These are phyloP conservation scores for Dicrostonyx torquatus DNA, from an alignment of 2,797 vertebrate genomes.

Conservation along the genomic window DNA sequence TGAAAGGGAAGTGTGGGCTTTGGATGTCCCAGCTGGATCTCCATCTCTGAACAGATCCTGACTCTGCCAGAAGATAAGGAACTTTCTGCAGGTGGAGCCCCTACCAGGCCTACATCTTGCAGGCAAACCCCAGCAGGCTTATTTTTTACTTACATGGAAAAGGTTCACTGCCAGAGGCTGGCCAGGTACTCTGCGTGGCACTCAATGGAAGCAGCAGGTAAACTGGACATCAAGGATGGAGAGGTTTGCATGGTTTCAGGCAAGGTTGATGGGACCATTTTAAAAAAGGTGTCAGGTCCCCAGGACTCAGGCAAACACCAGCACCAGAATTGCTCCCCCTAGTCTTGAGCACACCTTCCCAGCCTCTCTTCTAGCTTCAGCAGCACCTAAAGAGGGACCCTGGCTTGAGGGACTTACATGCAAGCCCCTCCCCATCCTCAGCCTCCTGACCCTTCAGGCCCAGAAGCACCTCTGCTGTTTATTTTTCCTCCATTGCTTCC, in stretches of 20 bases:
- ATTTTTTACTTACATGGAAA: neutral
- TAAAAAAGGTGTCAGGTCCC: neutral
- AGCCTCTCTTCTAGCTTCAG: neutral
- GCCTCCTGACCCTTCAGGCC: neutral
- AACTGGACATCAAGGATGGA: neutral
- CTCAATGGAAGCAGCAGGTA: neutral
- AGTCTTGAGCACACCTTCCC: neutral
- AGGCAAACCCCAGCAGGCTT: constrained; percentile 5
- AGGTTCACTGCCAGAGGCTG: neutral
- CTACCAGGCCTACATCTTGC: neutral
- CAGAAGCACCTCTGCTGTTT: neutral
- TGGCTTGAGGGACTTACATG: too few species aligned
- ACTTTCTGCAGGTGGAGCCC: neutral
- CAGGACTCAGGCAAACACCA: neutral
- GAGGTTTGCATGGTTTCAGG: neutral
- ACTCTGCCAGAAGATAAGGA: neutral
- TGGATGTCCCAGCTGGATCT: neutral
- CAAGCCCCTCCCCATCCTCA: neutral
- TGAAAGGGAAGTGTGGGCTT: neutral
- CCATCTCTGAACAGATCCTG: neutral
- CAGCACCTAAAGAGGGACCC: neutral
- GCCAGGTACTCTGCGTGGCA: neutral
- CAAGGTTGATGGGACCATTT: neutral
- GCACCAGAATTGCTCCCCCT: neutral
- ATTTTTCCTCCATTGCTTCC: neutral